These are phyloP conservation scores for Ctenopoma multispine DNA, from an alignment of 2,797 vertebrate genomes.

Conservation along the genomic window DNA sequence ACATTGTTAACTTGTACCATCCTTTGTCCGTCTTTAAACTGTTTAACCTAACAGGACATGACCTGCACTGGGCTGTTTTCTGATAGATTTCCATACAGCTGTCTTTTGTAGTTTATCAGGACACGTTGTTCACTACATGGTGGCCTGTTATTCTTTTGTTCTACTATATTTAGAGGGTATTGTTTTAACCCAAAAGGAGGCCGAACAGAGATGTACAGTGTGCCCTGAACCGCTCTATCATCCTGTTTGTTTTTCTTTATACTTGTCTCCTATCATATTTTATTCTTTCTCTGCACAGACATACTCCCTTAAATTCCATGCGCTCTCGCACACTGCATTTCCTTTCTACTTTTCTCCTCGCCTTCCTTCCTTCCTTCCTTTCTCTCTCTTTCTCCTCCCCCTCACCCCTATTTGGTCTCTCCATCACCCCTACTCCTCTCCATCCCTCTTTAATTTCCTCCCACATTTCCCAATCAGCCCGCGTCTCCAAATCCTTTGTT, in stretches of 20 bases:
- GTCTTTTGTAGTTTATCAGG: constrained; percentile 36
- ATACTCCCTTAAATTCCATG: constrained; percentile 69
- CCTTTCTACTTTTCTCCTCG: constrained; percentile 29
- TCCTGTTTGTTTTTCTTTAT: constrained; percentile 63
- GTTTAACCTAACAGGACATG: constrained; percentile 25
- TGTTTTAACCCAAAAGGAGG: constrained; percentile 56
- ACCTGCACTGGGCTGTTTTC: constrained; percentile 42
- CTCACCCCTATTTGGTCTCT: constrained; percentile 18
- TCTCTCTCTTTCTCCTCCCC: constrained; percentile 4
- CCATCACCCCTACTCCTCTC: constrained; percentile 16
- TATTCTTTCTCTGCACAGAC: constrained; percentile 36
- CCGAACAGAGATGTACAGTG: constrained; percentile 14
- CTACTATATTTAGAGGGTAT: constrained; percentile 53
- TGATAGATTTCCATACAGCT: constrained; percentile 39
- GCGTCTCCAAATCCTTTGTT: constrained; percentile 63
- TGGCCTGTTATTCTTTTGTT: constrained; percentile 25
- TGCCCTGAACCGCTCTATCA: constrained; percentile 23
- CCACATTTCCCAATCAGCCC: constrained; percentile 47
- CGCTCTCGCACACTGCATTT: constrained; percentile 38
- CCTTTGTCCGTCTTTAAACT: constrained; percentile 39
- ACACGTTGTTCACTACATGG: constrained; percentile 32
- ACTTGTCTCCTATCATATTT: constrained; percentile 48
- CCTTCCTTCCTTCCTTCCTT: constrained; percentile 16
- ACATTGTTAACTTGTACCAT: constrained; percentile 20
- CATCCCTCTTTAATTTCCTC: constrained; percentile 54